Evolutionary conservation across 2,888 invertebrate genomes (phyloP), one percentile per base, ranked within the genome.

Genomic region (Tenodera sinensis): DNA sequence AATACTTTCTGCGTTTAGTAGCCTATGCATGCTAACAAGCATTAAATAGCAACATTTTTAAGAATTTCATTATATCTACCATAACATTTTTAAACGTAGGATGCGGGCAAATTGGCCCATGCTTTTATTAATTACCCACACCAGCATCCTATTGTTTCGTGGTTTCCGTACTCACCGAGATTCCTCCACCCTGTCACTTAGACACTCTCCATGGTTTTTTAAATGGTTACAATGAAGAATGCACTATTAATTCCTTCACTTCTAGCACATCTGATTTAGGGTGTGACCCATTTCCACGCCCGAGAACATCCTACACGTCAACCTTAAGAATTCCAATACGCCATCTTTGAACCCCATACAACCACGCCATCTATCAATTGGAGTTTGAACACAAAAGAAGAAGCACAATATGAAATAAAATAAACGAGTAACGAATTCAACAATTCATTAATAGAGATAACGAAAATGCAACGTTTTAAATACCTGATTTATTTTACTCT

Each of bases 291-390:
- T 92, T 92, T 91, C 88, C 88, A 91, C 91, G 91, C 91, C 91
- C 91, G 91, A 91, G 91, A 90, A 90, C 92, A 91, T 90, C 92
- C 92, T 92, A 92, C 92, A 92, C 92, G 92, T 92, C 92, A 92
- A 93, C 88, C 30, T 86, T 71, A 83, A 82, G 86, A 86, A 85
- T 82, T 83, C 85, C 85, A 47, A 83, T 42, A 28, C 88, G 89
- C 89, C 89, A 89, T 89, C 83, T 89, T 89, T 34, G 25, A 85
- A n/a, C 27, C n/a, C 3, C 20, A 25, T 15, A 81, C 84, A 28
- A 71, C 82, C 8, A 84, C 85, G 88, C 84, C 27, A 84, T 71
- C 88, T 88, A 42, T 28, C 25, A 34, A 84, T 84, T 84, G 34
- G 30, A 71, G 54, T 87, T 28, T 54, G 28, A 85, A 88, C 28